A percentile compares a stretch with the other conserved stretches of the same genome.
phyloP scores from a whole-genome alignment of 2,113 vertebrate species.

The Dendropsophus ebraccatus region DNA sequence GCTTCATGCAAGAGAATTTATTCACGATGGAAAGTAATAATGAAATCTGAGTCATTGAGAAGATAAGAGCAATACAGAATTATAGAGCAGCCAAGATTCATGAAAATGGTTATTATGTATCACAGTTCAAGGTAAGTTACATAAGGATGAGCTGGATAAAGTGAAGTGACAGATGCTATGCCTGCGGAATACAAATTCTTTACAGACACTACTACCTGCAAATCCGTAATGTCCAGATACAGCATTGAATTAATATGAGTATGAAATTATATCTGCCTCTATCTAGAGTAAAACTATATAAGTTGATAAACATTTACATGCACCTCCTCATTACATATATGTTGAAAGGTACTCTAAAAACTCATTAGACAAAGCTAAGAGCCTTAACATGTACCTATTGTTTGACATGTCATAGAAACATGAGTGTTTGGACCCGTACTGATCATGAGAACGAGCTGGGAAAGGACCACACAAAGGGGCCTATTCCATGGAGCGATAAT shows the following conservation, averaged over 20 bases:
- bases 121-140: conserved; percentile 35
- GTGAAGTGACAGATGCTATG: background rate
- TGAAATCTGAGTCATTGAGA: conserved; percentile 34
- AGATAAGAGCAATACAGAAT: conserved; percentile 30
- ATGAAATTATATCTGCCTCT: background rate
- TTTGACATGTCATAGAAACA: no score
- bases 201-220: background rate
- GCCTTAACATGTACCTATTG: no score
- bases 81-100: conserved; percentile 33
- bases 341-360: background rate
- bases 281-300: background rate
- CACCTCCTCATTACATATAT: background rate
- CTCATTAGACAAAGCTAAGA: no score
- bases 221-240: background rate
- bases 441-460: no score
- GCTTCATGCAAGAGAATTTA: conserved; percentile 4
- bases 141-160: conserved; percentile 28
- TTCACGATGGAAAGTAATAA: conserved; percentile 16
- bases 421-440: no score
- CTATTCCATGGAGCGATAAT: no score
- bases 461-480: no score
- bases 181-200: background rate
- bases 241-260: background rate
- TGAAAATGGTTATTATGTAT: conserved; percentile 31
- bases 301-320: background rate